These are phyloP conservation scores for Pachypanchax playfairii DNA, from an alignment of 2,113 vertebrate genomes.

Conservation along the genomic window DNA sequence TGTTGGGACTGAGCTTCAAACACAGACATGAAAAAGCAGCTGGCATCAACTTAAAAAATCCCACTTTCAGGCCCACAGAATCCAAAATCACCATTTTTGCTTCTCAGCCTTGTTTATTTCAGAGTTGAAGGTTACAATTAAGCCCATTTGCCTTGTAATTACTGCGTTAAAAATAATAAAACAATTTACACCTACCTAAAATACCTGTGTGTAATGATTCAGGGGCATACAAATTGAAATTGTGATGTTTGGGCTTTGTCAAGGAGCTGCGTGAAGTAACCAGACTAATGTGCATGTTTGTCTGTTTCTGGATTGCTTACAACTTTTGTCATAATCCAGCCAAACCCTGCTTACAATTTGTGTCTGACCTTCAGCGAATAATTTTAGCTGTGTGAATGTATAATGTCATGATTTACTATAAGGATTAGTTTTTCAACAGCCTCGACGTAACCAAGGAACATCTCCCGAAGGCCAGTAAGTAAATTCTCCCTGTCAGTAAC, in stretches of 20 bases:
- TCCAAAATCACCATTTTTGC: slow-evolving; percentile 82
- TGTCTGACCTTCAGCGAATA: slow-evolving; percentile 65
- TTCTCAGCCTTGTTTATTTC: slow-evolving; percentile 84
- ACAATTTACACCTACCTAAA: slow-evolving; percentile 80
- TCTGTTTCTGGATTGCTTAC: slow-evolving; percentile 59
- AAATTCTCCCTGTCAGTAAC: slow-evolving; percentile 64
- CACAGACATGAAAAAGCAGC: slow-evolving; percentile 80
- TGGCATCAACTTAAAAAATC: slow-evolving; percentile 80
- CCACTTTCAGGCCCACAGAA: slow-evolving; percentile 81
- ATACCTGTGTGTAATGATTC: slow-evolving; percentile 82
- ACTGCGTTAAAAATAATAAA: slow-evolving; percentile 86
- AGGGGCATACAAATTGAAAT: slow-evolving; percentile 78
- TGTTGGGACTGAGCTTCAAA: slow-evolving; percentile 77
- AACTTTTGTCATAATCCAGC: slow-evolving; percentile 60
- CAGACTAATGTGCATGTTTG: slow-evolving; percentile 71
- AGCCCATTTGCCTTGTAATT: slow-evolving; percentile 84
- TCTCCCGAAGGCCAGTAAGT: slow-evolving; percentile 59
- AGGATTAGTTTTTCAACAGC: slow-evolving; percentile 74
- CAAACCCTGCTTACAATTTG: slow-evolving; percentile 70
- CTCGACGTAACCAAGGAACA: slow-evolving; percentile 65
- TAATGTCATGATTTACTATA: slow-evolving; percentile 75
- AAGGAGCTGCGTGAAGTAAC: slow-evolving; percentile 58
- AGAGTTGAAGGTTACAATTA: slow-evolving; percentile 83
- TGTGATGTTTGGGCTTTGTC: slow-evolving; percentile 76
- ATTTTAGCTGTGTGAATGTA: slow-evolving; percentile 71